Conservation (phyloP, 2,888 invertebrate species). For the Desoria tigrina region DNA sequence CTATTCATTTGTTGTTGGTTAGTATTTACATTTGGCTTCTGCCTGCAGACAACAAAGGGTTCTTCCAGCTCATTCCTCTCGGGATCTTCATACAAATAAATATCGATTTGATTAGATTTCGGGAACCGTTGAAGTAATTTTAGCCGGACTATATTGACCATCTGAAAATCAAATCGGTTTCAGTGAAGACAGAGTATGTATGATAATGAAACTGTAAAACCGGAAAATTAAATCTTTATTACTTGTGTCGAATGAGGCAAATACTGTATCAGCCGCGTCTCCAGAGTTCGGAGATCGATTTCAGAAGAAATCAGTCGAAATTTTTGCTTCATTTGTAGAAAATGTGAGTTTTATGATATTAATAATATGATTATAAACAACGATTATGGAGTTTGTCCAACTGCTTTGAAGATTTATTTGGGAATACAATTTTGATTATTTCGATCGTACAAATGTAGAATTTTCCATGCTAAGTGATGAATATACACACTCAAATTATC, state of each 20-base stretch:
- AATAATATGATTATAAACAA: no score
- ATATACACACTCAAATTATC: no score
- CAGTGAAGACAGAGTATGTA: no score
- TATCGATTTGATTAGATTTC: background rate
- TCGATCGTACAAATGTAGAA: no score
- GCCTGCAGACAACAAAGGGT: background rate
- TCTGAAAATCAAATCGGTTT: slow-evolving; percentile 1
- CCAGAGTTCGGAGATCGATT: background rate
- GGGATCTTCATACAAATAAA: background rate
- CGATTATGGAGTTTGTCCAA: no score
- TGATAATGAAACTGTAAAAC: no score
- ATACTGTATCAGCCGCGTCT: background rate
- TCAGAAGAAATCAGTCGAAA: background rate
- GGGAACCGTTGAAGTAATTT: background rate
- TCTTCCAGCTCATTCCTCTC: background rate
- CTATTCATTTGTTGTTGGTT: no score
- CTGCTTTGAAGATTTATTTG: no score
- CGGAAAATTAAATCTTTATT: background rate
- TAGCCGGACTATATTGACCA: background rate
- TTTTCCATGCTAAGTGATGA: no score
- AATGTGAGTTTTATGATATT: no score
- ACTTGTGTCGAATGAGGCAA: slow-evolving; percentile 1
- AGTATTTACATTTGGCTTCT: slow-evolving; percentile 5
- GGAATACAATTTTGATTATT: no score
- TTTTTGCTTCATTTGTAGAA: background rate